Conservation (phyloP, 2,113 vertebrate genomes). For the Benitochromis conjunctus region DNA sequence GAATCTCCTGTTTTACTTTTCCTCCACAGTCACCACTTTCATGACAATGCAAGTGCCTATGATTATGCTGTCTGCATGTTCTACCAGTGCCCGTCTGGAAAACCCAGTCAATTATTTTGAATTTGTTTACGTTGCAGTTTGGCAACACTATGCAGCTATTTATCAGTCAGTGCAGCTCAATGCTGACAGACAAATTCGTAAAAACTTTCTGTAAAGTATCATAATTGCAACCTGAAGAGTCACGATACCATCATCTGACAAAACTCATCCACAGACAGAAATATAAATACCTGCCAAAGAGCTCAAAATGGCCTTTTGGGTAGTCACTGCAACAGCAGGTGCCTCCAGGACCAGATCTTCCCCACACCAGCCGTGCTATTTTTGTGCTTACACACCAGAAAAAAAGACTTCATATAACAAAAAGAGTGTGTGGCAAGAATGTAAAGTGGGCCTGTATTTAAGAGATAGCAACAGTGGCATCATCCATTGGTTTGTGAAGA, state of each 20-base stretch:
- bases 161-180: neutral
- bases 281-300: neutral
- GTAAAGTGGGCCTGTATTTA: neutral
- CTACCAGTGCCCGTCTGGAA: neutral
- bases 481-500: neutral
- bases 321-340: neutral
- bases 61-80: neutral
- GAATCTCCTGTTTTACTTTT: neutral
- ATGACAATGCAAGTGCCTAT: neutral
- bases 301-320: neutral
- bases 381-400: neutral
- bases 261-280: neutral
- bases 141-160: neutral
- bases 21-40: neutral
- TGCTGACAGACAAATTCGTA: neutral
- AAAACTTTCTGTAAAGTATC: neutral
- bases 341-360: neutral
- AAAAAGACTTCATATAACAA: neutral
- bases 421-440: neutral
- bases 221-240: neutral
- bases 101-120: neutral
- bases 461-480: neutral
- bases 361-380: neutral
- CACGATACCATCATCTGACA: neutral
- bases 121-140: neutral